phyloP scores from a whole-genome alignment of 2,113 vertebrate species.

The Psammodynastes pulverulentus region DNA sequence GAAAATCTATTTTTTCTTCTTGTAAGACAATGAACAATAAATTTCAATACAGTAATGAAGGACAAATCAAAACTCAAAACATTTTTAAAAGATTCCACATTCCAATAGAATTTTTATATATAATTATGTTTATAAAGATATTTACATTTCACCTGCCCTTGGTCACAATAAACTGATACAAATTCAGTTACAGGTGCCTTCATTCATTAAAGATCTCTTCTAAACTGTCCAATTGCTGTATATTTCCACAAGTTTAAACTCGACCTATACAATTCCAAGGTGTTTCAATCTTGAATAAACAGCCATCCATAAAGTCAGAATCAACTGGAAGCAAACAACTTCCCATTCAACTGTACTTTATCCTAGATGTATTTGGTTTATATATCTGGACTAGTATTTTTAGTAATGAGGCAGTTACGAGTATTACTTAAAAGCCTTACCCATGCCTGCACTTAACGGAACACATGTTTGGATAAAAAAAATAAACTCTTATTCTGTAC shows the following conservation, averaged over 20 bases:
- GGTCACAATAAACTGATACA: constrained; percentile 23
- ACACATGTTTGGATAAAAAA: background rate
- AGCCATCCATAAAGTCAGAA: background rate
- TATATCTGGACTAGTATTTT: background rate
- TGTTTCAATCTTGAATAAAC: background rate
- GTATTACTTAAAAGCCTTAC: constrained; percentile 8
- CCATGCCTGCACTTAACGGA: constrained; percentile 10
- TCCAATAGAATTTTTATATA: constrained; percentile 28
- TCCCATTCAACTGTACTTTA: constrained; percentile 26
- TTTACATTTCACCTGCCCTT: constrained; percentile 11
- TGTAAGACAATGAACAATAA: background rate
- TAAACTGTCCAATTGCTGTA: background rate
- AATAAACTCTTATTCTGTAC: background rate
- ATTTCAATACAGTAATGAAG: background rate
- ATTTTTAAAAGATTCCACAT: background rate
- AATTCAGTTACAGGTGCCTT: constrained; percentile 19
- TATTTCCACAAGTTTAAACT: background rate
- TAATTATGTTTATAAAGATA: constrained; percentile 31
- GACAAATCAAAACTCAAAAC: background rate
- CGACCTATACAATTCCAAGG: background rate
- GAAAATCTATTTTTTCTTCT: background rate
- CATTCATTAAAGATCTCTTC: background rate
- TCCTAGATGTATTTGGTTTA: constrained; percentile 19
- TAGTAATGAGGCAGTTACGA: constrained; percentile 5
- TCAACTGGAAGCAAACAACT: constrained; percentile 9